Evolutionary conservation across 2,797 vertebrate species (phyloP).

Genomic region (Parauchenoglanis punctatus): DNA sequence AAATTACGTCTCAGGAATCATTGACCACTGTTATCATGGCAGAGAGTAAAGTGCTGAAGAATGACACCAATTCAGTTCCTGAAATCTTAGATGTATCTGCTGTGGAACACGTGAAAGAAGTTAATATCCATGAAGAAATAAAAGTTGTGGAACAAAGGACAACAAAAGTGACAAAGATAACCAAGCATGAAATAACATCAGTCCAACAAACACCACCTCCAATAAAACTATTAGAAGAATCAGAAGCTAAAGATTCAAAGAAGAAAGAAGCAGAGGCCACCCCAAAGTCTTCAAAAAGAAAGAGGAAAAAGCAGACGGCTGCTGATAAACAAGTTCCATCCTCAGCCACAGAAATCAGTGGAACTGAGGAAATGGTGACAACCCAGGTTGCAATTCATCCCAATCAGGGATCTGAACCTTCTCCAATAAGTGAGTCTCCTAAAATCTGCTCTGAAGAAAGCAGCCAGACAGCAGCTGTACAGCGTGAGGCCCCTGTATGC

Average conservation of each 20-base stretch:
- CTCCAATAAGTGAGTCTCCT: slow-evolving; percentile 59
- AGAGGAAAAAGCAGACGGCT: slow-evolving; percentile 66
- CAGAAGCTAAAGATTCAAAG: slow-evolving; percentile 49
- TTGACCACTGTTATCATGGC: slow-evolving; percentile 28
- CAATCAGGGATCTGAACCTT: slow-evolving; percentile 53
- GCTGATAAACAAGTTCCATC: slow-evolving; percentile 53
- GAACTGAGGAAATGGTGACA: slow-evolving; percentile 55
- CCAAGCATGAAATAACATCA: slow-evolving; percentile 51
- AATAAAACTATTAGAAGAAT: slow-evolving; percentile 49
- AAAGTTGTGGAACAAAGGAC: slow-evolving; percentile 59
- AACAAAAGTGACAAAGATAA: slow-evolving; percentile 49
- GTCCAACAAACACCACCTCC: slow-evolving; percentile 17
- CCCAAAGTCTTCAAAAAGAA: slow-evolving; percentile 68
- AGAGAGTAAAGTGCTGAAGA: slow-evolving; percentile 33
- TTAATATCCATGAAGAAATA: slow-evolving; percentile 59
- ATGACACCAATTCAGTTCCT: not conserved
- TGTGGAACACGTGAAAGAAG: slow-evolving; percentile 45
- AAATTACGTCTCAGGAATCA: slow-evolving; percentile 1
- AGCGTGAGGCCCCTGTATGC: slow-evolving; percentile 73
- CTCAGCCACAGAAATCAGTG: slow-evolving; percentile 54
- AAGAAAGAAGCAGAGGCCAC: slow-evolving; percentile 56
- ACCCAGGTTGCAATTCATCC: slow-evolving; percentile 41
- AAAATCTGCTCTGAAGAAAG: slow-evolving; percentile 72
- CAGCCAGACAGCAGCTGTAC: slow-evolving; percentile 73
- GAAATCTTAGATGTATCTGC: slow-evolving; percentile 18